Base-by-base conservation (phyloP, 1,140 invertebrate genomes). In the Drosophila ohnishii region DNA sequence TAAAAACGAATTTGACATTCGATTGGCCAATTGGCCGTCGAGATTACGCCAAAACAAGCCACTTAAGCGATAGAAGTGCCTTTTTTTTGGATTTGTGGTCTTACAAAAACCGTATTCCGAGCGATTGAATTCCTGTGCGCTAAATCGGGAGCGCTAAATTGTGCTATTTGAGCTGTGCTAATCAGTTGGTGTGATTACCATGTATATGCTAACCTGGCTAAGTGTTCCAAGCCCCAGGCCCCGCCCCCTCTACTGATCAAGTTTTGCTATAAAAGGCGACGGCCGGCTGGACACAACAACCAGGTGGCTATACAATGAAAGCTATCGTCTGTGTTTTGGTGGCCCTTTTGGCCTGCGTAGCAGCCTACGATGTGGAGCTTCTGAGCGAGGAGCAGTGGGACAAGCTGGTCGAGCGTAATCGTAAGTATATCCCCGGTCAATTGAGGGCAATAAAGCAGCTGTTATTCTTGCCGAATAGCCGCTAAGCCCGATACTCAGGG, bases 311-410 rank as follows among this genome's bases (percentile, higher is more conserved):
- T 65, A 84, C 70, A 62, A 88, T 88, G 84, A 88, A 72, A 72
- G 65, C 74, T 37, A 47, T 75, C 56, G 77, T 66, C 13, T 84
- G 55, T 78, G 47, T 80, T 65, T 86, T 83, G 58, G 63, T 80
- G 57, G 75, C 90, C 72, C 69, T 90, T 65, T 53, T 90, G 67
- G 90, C 80, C 70, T 80, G 58, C 51, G 64, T 57, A 7, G 66
- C 76, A n/a, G 90, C 90, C 72, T 89, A 88, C 25, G 83, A 91
- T 16, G 78, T 88, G 10, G 78, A 88, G 32, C 22, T 83, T 11
- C 55, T 83, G 11, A 80, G 28, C 50, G 83, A 88, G 65, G 74
- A 90, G 37, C 63, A 91, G 37, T 91, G 90, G 83, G 70, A 91
- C 30, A 39, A 59, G 16, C 60, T 91, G 40, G 66, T 82, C 34